Evolutionary conservation across 2,113 vertebrate species (phyloP), one percentile per base, ranked within the genome.

Genomic region (Podocnemis expansa): DNA sequence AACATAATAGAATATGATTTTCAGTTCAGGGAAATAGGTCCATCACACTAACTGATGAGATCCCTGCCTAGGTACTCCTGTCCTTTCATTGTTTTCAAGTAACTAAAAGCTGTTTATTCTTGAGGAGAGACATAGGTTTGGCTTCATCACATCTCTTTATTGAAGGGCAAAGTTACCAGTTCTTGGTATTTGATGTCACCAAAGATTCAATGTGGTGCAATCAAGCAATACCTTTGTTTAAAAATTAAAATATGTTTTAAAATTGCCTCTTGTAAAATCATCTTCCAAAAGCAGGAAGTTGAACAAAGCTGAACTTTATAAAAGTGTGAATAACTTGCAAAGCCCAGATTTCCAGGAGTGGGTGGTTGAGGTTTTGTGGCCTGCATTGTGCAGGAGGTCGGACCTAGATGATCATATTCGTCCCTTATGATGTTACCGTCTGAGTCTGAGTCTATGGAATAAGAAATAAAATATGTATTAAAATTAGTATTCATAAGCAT

Each of bases 101-200:
- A 73, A 29, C 17, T 27, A 78, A 82, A 21, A 11, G 27, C 52
- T 84, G 51, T 21, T 91, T 55, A 3, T n/a, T 56, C 76, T 84
- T 78, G n/a, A 75, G 9, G 38, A 75, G 54, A 38, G 49, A 22
- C 7, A 6, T 58, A 49, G 78, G 88, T 90, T 16, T 2, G 38
- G 41, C 88, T 94, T 92, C 82, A 21, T 86, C 85, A 63, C n/a
- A 90, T 87, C 34, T 43, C 49, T 43, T 92, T 83, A 92, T 63
- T 47, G 34, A 85, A 93, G 93, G 80, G 47, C 86, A 85, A 96
- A 95, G 88, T 95, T 96, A 96, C 91, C 16, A 73, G 79, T 93
- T 89, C 80, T 92, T 94, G 90, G 85, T 58, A 3, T 95, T 78
- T 89, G 75, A 78, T 21, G 1, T 52, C 90, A 82, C 81, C 86